Percentiles rank a stretch among this genome's conserved stretches.
phyloP scores from a whole-genome alignment of 2,888 invertebrate genomes.

The Ophion ellenae region DNA sequence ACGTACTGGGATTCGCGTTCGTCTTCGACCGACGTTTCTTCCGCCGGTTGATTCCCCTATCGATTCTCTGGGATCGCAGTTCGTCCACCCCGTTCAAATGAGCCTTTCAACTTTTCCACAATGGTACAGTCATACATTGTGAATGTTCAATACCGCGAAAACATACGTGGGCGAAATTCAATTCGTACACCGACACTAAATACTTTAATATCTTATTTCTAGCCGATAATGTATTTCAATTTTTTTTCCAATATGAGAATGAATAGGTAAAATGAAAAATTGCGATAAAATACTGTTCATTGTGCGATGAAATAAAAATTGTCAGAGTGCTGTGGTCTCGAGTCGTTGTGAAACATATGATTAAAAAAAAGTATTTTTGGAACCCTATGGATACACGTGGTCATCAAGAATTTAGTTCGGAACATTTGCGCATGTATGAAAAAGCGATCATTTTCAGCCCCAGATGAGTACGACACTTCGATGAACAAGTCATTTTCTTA shows the following conservation, averaged over 20 bases:
- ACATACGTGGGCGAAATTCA: not conserved
- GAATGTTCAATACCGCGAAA: not conserved
- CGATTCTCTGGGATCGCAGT: conserved; percentile 62
- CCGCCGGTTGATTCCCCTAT: conserved; percentile 58
- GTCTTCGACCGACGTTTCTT: conserved; percentile 46
- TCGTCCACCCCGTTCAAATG: conserved; percentile 52
- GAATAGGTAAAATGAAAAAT: not conserved
- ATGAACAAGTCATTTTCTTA: not conserved
- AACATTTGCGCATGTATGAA: not conserved
- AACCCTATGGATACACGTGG: no score
- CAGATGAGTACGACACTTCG: not conserved
- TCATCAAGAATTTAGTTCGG: not conserved
- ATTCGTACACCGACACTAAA: not conserved
- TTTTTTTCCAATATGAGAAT: not conserved
- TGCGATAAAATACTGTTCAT: not conserved
- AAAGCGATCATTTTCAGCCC: not conserved
- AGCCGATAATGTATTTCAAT: not conserved
- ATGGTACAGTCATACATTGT: not conserved
- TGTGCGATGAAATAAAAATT: not conserved
- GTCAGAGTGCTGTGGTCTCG: not conserved
- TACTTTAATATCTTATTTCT: no score
- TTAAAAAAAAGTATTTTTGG: no score
- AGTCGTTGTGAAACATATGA: no score
- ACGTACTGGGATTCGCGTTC: conserved; percentile 20
- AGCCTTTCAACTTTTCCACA: conserved; percentile 51